Percentiles rank a stretch among this genome's conserved stretches.
These are phyloP conservation scores for Nematolebias whitei DNA, from an alignment of 2,113 vertebrate species.

Conservation along the genomic window DNA sequence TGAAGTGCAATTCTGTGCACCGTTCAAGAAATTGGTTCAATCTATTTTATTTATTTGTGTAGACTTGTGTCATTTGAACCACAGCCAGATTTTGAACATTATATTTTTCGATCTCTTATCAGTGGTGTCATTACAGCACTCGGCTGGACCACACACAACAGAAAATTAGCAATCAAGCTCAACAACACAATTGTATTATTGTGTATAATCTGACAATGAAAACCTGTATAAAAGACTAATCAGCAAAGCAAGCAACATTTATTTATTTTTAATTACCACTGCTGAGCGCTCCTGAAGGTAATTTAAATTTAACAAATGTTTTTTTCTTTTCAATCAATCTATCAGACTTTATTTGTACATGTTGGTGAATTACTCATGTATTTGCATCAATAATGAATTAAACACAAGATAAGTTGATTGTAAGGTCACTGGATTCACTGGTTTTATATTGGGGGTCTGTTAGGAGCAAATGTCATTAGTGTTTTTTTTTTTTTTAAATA, in stretches of 20 bases:
- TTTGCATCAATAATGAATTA: not conserved
- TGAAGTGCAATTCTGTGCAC: not conserved
- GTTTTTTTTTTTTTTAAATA: too few relatives aligned
- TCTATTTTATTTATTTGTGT: not conserved
- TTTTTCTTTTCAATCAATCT: not conserved
- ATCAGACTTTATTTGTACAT: too few relatives aligned
- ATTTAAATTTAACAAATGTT: constrained; percentile 25
- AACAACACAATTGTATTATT: constrained; percentile 22
- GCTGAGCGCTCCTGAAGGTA: constrained; percentile 14
- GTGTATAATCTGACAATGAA: not conserved
- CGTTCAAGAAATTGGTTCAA: not conserved
- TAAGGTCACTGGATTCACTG: not conserved
- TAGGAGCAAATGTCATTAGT: not conserved
- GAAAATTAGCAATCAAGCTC: constrained; percentile 25
- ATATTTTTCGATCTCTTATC: constrained; percentile 1
- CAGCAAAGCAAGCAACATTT: not conserved
- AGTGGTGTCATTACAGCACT: constrained; percentile 15
- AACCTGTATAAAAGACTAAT: not conserved
- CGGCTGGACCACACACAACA: constrained; percentile 10
- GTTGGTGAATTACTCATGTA: too few relatives aligned
- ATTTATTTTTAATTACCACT: constrained; percentile 13
- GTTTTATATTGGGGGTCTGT: not conserved
- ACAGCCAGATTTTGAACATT: constrained; percentile 3
- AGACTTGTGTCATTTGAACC: not conserved
- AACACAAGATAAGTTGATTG: constrained; percentile 2